Conservation (phyloP, 2,797 vertebrate species). For the Eulemur coronatus region DNA sequence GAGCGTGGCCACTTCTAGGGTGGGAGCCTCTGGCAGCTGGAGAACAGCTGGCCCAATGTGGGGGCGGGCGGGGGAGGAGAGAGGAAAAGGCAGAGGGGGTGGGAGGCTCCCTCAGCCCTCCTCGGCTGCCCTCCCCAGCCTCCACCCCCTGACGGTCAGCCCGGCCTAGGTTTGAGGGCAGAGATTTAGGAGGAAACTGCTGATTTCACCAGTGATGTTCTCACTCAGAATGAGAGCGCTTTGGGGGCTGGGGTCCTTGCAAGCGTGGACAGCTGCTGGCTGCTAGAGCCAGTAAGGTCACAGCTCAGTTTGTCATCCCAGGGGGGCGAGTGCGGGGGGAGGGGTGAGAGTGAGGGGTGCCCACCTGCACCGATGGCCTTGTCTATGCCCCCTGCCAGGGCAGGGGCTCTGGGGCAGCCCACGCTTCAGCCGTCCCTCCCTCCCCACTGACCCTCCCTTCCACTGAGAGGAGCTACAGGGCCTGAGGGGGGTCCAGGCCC, state of each 20-base stretch:
- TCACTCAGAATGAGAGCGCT: background rate
- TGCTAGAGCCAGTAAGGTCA: background rate
- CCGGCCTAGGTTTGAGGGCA: background rate
- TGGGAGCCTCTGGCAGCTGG: slow-evolving; percentile 75
- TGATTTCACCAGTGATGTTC: background rate
- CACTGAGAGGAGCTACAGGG: background rate
- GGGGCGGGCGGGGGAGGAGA: slow-evolving; percentile 13
- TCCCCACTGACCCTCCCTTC: background rate
- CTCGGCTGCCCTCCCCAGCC: background rate
- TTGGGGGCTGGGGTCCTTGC: background rate
- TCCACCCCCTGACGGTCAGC: background rate
- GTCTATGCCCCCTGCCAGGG: background rate
- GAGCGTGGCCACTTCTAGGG: slow-evolving; percentile 34
- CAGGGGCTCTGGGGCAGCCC: background rate
- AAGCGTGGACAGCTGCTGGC: background rate
- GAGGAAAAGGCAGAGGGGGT: slow-evolving; percentile 4
- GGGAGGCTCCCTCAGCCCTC: slow-evolving; percentile 14
- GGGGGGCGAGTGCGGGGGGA: background rate
- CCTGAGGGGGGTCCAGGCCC: background rate
- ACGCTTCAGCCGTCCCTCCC: background rate
- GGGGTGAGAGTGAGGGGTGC: accelerated
- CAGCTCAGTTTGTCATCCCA: background rate
- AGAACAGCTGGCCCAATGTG: slow-evolving; percentile 71
- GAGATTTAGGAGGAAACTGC: background rate
- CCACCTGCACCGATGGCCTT: background rate